Conservation (phyloP, 1,140 invertebrate species). For the Physella acuta region DNA sequence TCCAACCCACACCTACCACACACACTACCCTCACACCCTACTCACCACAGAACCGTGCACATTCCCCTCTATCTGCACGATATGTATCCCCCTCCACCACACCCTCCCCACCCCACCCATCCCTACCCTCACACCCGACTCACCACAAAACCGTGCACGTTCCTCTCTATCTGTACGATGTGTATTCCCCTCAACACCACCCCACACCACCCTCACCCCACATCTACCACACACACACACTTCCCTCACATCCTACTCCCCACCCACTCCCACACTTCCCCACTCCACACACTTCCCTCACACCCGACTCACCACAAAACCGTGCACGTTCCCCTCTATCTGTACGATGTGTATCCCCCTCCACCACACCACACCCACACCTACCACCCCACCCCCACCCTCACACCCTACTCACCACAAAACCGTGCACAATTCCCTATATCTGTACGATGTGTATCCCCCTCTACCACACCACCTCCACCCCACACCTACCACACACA, state of each 20-base stretch:
- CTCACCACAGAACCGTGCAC: slow-evolving; percentile 41
- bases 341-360: slow-evolving; percentile 33
- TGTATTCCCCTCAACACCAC: slow-evolving; percentile 39
- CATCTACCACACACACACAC: slow-evolving; percentile 36
- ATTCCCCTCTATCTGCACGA: slow-evolving; percentile 30
- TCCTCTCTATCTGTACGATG: slow-evolving; percentile 31
- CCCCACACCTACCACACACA: slow-evolving; percentile 28
- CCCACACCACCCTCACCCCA: slow-evolving; percentile 27
- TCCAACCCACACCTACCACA: slow-evolving; percentile 28
- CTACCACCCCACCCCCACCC: slow-evolving; percentile 27
- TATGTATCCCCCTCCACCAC: slow-evolving; percentile 40
- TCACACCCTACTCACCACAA: slow-evolving; percentile 38
- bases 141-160: slow-evolving; percentile 39
- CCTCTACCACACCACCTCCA: slow-evolving; percentile 37
- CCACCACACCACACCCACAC: slow-evolving; percentile 37
- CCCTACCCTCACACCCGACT: no score
- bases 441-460: slow-evolving; percentile 32
- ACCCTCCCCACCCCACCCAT: slow-evolving; percentile 30
- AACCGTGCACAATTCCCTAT: slow-evolving; percentile 36
- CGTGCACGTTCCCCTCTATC: slow-evolving; percentile 33
- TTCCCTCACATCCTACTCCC: slow-evolving; percentile 41
- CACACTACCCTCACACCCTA: slow-evolving; percentile 29
- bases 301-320: slow-evolving; percentile 43
- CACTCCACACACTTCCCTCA: no score
- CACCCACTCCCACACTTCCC: slow-evolving; percentile 29